phyloP scores from a whole-genome alignment of 2,797 vertebrate species.

The Pipistrellus pipistrellus region DNA sequence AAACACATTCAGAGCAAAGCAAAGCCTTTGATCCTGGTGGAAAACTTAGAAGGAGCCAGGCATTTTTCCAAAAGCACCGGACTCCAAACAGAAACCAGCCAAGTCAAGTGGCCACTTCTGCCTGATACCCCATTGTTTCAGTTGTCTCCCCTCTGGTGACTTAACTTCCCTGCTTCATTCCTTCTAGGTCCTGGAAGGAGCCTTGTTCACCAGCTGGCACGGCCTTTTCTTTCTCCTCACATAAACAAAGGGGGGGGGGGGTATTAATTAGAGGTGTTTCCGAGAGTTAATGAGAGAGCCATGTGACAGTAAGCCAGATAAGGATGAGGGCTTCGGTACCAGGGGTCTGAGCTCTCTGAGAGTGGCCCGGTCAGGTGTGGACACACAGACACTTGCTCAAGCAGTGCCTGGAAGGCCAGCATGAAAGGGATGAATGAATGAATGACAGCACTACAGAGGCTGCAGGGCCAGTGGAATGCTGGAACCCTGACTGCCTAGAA shows the following conservation, averaged over 20 bases:
- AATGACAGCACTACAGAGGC: background rate
- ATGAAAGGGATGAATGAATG: background rate
- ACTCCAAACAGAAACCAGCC: background rate
- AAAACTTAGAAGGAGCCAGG: constrained; percentile 23
- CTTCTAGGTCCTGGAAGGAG: background rate
- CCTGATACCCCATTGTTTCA: background rate
- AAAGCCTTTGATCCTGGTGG: constrained; percentile 10
- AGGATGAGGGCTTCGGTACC: background rate
- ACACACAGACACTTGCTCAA: background rate
- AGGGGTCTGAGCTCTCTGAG: background rate
- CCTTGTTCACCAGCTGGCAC: background rate
- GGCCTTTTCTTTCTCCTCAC: background rate
- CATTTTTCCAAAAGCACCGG: constrained; percentile 36
- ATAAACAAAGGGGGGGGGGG: background rate
- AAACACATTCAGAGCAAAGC: background rate
- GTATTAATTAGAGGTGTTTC: background rate
- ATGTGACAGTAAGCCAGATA: background rate
- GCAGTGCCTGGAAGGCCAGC: background rate
- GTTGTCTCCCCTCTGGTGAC: constrained; percentile 11
- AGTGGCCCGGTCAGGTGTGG: background rate
- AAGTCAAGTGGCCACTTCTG: constrained; percentile 29
- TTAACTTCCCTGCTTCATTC: constrained; percentile 24
- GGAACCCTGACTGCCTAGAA: background rate
- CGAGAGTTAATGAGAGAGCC: background rate
- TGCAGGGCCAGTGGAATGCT: background rate